Base-by-base conservation (phyloP, 2,797 vertebrate species). In the Mycteria americana region DNA sequence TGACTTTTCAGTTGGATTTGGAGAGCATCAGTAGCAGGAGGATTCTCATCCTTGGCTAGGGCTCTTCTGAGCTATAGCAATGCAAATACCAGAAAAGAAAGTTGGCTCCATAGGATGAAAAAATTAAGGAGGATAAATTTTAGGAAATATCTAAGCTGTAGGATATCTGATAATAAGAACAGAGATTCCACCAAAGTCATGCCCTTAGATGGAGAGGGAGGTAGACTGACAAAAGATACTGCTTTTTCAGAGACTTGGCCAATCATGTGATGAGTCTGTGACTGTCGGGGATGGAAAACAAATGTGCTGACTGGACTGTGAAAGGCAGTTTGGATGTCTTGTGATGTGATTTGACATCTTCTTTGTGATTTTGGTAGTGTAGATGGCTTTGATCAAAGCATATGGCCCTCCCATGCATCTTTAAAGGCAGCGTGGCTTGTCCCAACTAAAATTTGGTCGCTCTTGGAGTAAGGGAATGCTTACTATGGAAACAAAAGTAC, bases 231-330 rank as follows among this genome's bases (percentile, higher is more conserved):
- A 91, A 94, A 92, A 92, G 54, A 67, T 2, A 33, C 1, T 54
- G 33, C 27, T 88, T 93, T 93, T 93, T 93, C 72, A 77, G 78
- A 74, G 51, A 39, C 24, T 35, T 56, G 67, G 17, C 39, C 24
- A 85, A 57, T 60, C 48, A 45, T 19, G 57, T 93, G 83, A 72
- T 68, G 79, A 86, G 73, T 39, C 79, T 86, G 68, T 88, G 92
- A 68, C 69, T 90, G 68, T 57, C 5, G 10, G 45, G 46, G 50
- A 65, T 0, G 2, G 79, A 64, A 54, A 79, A 87, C 51, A 28
- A 96, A 96, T 91, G 74, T 82, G 93, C 91, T 97, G 95, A 92
- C 81, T 91, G 84, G 72, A 95, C 95, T 96, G 95, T 96, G 93
- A 89, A 88, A 94, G 81, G 67, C 59, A 92, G 74, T 94, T 91